Base-by-base conservation (phyloP, 1,140 invertebrate species). In the Bombus affinis region DNA sequence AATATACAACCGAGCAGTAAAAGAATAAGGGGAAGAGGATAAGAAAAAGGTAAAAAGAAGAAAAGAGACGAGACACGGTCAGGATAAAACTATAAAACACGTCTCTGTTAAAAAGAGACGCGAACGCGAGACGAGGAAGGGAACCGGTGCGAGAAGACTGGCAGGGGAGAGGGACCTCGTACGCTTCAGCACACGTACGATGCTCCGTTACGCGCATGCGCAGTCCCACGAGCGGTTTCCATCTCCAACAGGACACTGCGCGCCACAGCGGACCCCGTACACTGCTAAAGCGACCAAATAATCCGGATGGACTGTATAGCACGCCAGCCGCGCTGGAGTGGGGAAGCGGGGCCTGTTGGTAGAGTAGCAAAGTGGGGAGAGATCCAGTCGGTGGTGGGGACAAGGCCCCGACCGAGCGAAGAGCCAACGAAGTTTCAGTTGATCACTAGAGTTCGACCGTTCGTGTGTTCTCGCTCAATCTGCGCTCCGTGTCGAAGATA, bases 391-490 rank as follows among this genome's bases (percentile, higher is more conserved):
- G 35, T 47, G 53, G 83, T 82, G 65, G 77, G 77, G 83, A 42
- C 83, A 80, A 87, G 88, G 81, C 86, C 93, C 94, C 89, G 86
- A 91, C 90, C 70, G 73, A 88, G 87, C 90, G 88, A 92, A 90
- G 89, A 90, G 84, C 73, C 90, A 83, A 91, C 91, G 90, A 87
- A 91, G 92, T 90, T 89, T 93, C 94, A 95, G 94, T 95, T 92
- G 93, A 92, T 92, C 92, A 91, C 92, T 89, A 94, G 94, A 93
- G 91, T 87, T 90, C 90, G 87, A 81, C 82, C 76, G 87, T 81
- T 86, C 68, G 81, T 71, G 70, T 80, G 59, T 68, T 80, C 71
- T 57, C 37, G 10, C 47, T 71, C 62, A 78, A 79, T 62, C 76
- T 32, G 47, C 74, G 74, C 71, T 71, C 81, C 47, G 70, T 70